phyloP scores from a whole-genome alignment of 2,888 invertebrate species.

The Cataglyphis rosenhaueri region DNA sequence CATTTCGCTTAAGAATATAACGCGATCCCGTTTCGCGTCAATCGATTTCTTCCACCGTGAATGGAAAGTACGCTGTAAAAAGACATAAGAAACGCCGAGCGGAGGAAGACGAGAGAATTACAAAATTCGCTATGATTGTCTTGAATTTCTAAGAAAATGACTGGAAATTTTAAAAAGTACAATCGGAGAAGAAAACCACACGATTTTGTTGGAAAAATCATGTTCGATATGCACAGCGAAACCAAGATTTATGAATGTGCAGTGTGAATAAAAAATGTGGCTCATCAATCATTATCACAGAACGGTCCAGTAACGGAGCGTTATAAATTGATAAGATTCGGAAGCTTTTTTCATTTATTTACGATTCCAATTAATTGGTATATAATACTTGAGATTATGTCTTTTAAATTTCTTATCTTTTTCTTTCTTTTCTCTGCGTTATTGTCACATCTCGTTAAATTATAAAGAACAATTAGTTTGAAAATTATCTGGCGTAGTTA shows the following conservation, averaged over 20 bases:
- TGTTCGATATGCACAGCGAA: neutral
- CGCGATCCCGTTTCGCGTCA: constrained; percentile 56
- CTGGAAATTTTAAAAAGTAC: neutral
- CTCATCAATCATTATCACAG: neutral
- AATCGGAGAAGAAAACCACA: neutral
- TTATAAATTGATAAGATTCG: neutral
- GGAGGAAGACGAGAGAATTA: constrained; percentile 4
- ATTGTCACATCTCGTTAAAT: neutral
- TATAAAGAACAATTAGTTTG: neutral
- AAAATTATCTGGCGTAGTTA: neutral
- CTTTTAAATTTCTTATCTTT: neutral
- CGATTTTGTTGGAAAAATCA: neutral
- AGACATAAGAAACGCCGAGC: constrained; percentile 29
- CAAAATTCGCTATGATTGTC: constrained; percentile 17
- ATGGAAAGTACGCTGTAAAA: neutral
- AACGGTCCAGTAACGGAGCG: neutral
- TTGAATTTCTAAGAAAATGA: constrained; percentile 36
- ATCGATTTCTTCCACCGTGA: constrained; percentile 54
- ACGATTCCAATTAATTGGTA: neutral
- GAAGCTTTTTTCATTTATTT: neutral
- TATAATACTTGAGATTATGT: neutral
- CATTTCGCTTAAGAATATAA: constrained; percentile 73
- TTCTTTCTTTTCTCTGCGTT: neutral
- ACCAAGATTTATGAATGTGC: neutral
- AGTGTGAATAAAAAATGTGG: constrained; percentile 17